Base-by-base conservation (phyloP, 2,113 vertebrate species). In the Seriola aureovittata region DNA sequence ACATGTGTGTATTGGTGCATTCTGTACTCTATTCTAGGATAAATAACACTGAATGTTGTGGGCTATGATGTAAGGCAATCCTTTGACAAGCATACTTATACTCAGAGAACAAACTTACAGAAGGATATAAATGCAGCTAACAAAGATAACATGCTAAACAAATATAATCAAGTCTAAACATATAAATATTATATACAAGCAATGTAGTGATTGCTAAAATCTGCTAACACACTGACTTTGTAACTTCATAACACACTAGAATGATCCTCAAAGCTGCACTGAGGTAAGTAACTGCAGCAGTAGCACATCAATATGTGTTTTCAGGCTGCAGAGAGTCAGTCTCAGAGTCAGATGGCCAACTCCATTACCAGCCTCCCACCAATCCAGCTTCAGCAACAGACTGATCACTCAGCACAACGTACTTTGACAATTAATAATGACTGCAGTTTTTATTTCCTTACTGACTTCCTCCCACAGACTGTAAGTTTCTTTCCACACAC, bases 401-500 rank as follows among this genome's bases (percentile, higher is more conserved):
- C 78, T 91, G 90, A 94, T 95, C 55, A 76, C 70, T 75, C 50
- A 50, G 73, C 59, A 71, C 90, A 79, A 81, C 40, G 16, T 92
- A 78, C 77, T 81, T 82, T 94, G 94, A 92, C 91, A 90, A 93
- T 90, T 92, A 95, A 88, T 92, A 88, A 94, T 94, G 90, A 77
- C 80, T 92, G 85, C 12, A 65, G 60, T 87, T 91, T 94, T 92
- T 92, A 81, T 91, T 91, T 87, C 89, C 89, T 88, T 5, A 0
- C 85, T 78, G 80, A 89, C 65, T 80, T 70, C 40, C 68, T 64
- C n/a, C 69, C n/a, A 65, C 55, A 1, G 23, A 71, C 71, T 25
- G 52, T 38, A 75, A 52, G 29, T 67, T 66, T 74, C 42, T 46
- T 25, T 36, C 3, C 7, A 11, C 19, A 62, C 57, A 75, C 54